Percentiles rank a stretch among this genome's conserved stretches.
Conservation (phyloP, 2,888 invertebrate species). For the Ormyrus nitidulus region DNA sequence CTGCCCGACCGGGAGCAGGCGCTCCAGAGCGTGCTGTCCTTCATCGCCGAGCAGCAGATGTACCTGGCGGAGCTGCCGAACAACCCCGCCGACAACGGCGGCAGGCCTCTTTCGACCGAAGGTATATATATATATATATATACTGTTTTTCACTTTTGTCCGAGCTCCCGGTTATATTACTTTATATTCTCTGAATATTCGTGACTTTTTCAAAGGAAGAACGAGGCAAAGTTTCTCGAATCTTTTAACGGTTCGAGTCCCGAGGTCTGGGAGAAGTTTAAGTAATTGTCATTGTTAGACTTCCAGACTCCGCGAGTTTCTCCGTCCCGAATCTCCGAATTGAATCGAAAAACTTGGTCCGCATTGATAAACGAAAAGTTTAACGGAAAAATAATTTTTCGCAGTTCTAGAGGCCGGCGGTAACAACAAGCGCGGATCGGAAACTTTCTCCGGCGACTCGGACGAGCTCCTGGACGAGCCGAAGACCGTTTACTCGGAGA, state of each 20-base stretch:
- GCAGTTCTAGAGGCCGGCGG: conserved; percentile 62
- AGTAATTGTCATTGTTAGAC: too few species aligned
- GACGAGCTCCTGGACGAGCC: conserved; percentile 52
- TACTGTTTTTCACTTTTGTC: background rate
- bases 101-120: conserved; percentile 59
- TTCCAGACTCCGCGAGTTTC: too few species aligned
- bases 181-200: too few species aligned
- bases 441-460: conserved; percentile 54
- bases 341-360: background rate
- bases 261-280: too few species aligned
- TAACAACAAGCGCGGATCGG: conserved; percentile 61
- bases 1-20: conserved; percentile 83
- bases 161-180: too few species aligned
- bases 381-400: background rate
- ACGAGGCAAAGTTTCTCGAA: too few species aligned
- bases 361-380: background rate
- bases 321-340: too few species aligned
- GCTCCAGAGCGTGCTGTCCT: conserved; percentile 84
- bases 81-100: conserved; percentile 41
- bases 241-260: too few species aligned
- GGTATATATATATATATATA: conserved; percentile 50
- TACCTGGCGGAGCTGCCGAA: conserved; percentile 75
- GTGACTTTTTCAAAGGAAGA: too few species aligned
- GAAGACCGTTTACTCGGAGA: conserved; percentile 57
- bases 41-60: conserved; percentile 87